Base-by-base conservation (phyloP, 64 coral and sea anemone genomes). In the Montipora foliosa region DNA sequence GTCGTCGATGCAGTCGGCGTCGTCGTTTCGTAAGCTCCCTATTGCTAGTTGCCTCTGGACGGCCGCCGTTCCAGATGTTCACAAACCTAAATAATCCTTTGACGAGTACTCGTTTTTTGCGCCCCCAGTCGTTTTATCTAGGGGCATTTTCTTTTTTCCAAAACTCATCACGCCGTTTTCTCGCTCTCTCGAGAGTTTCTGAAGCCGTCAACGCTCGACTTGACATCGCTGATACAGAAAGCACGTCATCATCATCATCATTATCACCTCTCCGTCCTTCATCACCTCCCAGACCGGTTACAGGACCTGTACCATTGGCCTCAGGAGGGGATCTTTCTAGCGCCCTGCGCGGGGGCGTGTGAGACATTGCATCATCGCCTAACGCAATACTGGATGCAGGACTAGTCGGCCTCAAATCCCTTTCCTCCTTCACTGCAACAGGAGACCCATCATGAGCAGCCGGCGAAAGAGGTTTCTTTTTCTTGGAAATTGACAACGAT, bases 91-190 rank as follows among this genome's bases (percentile, higher is more conserved):
- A 37, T 2, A 37, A 37, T 37, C 37, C 37, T 37, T 37, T 37
- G 37, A 37, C 37, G 37, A 37, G 37, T 37, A 37, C 37, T 37
- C 1, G 37, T 0, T 37, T 37, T 37, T 37, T 37, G 37, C 9
- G 14, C 13, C 3, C 6, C 55, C 5, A 55, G 11, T 4, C 14
- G 81, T 89, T 44, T 14, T 76, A 77, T 89, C 44, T 77, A 21
- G 74, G 44, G 13, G 21, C 7, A 44, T 88, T 88, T 80, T 93
- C 49, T 50, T 55, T 79, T 66, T 78, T 55, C 96, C 93, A 98
- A 78, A 98, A 98, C 47, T 94, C 83, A n/a, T 98, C 96, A 44
- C 96, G 88, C 48, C 96, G 88, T 74, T 95, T 94, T 44, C 78
- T 91, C 24, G 96, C 96, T 48, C 89, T 68, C 52, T 98, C 93